Percentiles rank a stretch among this genome's conserved stretches.
Conservation (phyloP, 1,140 invertebrate genomes). For the Atta colombica region DNA sequence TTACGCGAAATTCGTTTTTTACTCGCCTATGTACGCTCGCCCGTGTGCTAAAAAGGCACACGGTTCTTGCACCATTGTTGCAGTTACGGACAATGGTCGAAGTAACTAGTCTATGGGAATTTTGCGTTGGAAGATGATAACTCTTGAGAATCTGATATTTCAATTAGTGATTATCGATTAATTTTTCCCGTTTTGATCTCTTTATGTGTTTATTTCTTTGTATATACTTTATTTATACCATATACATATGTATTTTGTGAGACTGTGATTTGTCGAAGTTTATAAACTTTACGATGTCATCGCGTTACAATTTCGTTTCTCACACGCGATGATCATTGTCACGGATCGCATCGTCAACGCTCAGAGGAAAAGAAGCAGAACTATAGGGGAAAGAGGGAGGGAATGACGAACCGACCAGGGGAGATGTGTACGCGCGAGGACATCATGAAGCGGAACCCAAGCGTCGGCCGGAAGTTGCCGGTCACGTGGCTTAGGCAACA, state of each 20-base stretch:
- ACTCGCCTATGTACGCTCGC: constrained; percentile 43
- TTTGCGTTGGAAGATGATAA: constrained; percentile 3
- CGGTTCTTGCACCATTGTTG: constrained; percentile 27
- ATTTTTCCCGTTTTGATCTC: neutral
- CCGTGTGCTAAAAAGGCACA: neutral
- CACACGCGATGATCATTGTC: constrained; percentile 71
- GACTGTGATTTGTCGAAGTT: neutral
- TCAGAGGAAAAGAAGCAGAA: constrained; percentile 42
- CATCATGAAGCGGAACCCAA: constrained; percentile 72
- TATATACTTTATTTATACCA: neutral
- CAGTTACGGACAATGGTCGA: constrained; percentile 25
- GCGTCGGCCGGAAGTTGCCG: constrained; percentile 76
- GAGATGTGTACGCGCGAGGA: constrained; percentile 10
- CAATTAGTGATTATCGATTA: constrained; percentile 17
- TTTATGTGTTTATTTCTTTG: neutral
- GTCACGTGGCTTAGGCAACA: constrained; percentile 76
- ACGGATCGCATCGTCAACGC: constrained; percentile 41
- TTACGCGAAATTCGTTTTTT: constrained; percentile 75
- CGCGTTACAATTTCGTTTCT: constrained; percentile 20
- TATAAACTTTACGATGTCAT: constrained; percentile 5
- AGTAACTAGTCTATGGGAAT: constrained; percentile 24
- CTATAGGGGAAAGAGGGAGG: neutral
- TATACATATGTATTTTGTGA: neutral
- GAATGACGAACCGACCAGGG: constrained; percentile 18
- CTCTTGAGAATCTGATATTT: constrained; percentile 12